phyloP scores from a whole-genome alignment of 1,140 invertebrate species.

The Protaetia brevitarsis region DNA sequence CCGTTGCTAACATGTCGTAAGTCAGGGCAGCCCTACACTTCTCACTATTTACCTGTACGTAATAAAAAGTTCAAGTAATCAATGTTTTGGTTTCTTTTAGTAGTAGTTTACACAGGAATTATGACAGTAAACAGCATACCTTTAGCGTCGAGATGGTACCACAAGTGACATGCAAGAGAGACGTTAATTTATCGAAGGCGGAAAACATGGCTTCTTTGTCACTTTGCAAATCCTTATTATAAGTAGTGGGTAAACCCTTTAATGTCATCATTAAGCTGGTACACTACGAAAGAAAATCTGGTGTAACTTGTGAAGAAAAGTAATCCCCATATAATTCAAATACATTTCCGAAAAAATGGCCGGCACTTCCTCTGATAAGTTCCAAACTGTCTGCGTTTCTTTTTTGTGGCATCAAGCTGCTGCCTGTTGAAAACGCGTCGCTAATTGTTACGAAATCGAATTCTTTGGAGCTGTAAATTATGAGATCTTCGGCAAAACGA shows the following conservation, averaged over 20 bases:
- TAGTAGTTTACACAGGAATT: too few species aligned
- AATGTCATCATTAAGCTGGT: constrained; percentile 69
- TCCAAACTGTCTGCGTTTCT: constrained; percentile 81
- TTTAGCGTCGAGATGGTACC: constrained; percentile 64
- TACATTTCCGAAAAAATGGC: constrained; percentile 57
- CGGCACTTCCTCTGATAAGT: constrained; percentile 69
- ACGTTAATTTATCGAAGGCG: constrained; percentile 61
- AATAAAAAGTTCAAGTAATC: constrained; percentile 32
- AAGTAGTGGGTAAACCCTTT: constrained; percentile 78
- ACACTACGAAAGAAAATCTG: constrained; percentile 53
- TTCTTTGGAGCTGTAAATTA: constrained; percentile 74
- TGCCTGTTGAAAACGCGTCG: constrained; percentile 77
- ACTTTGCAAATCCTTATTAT: constrained; percentile 83
- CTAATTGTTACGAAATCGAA: constrained; percentile 71
- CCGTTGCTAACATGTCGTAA: constrained; percentile 76
- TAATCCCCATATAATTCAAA: too few species aligned
- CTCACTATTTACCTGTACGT: constrained; percentile 53
- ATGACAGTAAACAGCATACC: constrained; percentile 49
- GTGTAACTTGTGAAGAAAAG: too few species aligned
- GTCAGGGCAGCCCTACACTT: constrained; percentile 60
- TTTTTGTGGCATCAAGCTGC: constrained; percentile 85
- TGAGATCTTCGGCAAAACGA: constrained; percentile 75
- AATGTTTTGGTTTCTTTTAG: too few species aligned
- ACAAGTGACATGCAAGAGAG: constrained; percentile 60
- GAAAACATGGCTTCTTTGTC: constrained; percentile 79